Conservation (phyloP, 1,140 invertebrate genomes). For the Microplitis mediator region DNA sequence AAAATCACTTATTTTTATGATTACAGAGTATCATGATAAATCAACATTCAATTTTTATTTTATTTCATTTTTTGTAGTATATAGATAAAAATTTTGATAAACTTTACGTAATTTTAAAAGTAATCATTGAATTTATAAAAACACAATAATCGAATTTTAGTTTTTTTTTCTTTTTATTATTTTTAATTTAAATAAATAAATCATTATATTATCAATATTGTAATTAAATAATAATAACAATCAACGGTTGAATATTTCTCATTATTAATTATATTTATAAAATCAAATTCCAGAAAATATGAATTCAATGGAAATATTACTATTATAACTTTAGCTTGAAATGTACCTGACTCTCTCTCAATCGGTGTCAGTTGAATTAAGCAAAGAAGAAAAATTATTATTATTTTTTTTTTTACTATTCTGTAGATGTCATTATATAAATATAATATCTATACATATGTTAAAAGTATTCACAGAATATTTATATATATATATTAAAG, state of each 20-base stretch:
- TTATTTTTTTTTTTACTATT: too few species aligned
- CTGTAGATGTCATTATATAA: background rate
- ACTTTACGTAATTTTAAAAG: too few species aligned
- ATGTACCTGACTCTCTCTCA: slow-evolving; percentile 13
- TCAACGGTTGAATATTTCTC: background rate
- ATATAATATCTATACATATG: background rate
- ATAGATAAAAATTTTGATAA: too few species aligned
- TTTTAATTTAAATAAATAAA: background rate
- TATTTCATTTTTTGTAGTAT: too few species aligned
- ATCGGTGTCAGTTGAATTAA: background rate
- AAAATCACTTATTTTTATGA: background rate
- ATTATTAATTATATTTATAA: background rate
- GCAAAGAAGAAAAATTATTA: background rate
- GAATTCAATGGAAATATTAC: slow-evolving; percentile 1
- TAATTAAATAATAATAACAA: background rate
- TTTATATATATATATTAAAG: background rate
- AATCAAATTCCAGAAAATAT: background rate
- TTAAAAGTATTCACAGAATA: background rate
- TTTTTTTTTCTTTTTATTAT: background rate
- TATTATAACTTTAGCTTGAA: slow-evolving; percentile 12
- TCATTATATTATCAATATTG: background rate
- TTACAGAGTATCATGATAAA: too few species aligned
- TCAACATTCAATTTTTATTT: too few species aligned
- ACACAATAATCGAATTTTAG: background rate
- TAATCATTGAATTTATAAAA: background rate